phyloP scores from a whole-genome alignment of 2,888 invertebrate genomes.

The Xiphydria camelus region DNA sequence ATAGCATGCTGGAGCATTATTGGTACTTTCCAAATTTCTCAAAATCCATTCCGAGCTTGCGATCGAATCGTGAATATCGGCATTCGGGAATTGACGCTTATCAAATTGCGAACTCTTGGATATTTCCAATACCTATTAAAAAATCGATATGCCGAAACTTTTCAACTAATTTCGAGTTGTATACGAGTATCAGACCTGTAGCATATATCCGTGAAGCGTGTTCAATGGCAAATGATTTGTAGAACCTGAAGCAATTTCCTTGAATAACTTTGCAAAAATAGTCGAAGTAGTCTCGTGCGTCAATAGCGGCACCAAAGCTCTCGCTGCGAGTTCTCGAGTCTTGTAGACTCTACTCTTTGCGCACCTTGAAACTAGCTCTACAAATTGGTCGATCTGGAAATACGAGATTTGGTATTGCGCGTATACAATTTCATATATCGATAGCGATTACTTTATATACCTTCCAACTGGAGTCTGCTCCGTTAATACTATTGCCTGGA shows the following conservation, averaged over 20 bases:
- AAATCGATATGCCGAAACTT: slow-evolving; percentile 4
- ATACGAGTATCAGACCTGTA: slow-evolving; percentile 61
- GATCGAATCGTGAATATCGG: slow-evolving; percentile 31
- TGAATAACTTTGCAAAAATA: slow-evolving; percentile 49
- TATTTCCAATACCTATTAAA: slow-evolving; percentile 52
- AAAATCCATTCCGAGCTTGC: slow-evolving; percentile 34
- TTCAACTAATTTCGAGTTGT: slow-evolving; percentile 2
- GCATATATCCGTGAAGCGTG: slow-evolving; percentile 67
- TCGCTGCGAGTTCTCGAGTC: slow-evolving; percentile 74
- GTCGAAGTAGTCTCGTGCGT: slow-evolving; percentile 49
- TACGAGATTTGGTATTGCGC: too few species aligned
- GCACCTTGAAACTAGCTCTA: slow-evolving; percentile 68
- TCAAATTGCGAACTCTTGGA: slow-evolving; percentile 40
- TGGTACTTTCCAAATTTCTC: slow-evolving; percentile 33
- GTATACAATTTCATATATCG: too few species aligned
- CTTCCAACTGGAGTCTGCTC: slow-evolving; percentile 69
- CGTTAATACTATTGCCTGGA: slow-evolving; percentile 71
- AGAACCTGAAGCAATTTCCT: slow-evolving; percentile 32
- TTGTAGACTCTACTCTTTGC: slow-evolving; percentile 68
- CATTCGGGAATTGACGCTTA: slow-evolving; percentile 16
- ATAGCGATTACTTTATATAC: too few species aligned
- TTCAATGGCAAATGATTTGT: slow-evolving; percentile 55
- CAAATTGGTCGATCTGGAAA: slow-evolving; percentile 67
- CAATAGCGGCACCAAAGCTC: slow-evolving; percentile 68
- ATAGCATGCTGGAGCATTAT: slow-evolving; percentile 34